Percentiles rank a stretch among this genome's conserved stretches.
Evolutionary conservation across 2,888 invertebrate species (phyloP).

Genomic region (Mayetiola destructor): DNA sequence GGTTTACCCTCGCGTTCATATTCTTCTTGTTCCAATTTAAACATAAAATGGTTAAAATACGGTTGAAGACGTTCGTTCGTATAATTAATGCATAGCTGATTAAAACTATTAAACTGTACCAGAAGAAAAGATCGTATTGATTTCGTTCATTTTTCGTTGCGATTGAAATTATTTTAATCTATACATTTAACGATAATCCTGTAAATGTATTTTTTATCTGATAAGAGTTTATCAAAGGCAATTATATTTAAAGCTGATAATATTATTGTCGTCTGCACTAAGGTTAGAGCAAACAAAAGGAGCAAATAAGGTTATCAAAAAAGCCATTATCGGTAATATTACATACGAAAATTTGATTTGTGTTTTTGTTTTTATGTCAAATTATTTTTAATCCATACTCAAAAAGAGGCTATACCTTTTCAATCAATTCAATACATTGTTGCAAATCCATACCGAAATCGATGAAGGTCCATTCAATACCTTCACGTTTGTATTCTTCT

Average conservation of each 20-base stretch:
- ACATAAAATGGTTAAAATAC: slow-evolving; percentile 95
- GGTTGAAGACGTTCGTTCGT: slow-evolving; percentile 91
- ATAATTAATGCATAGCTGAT: slow-evolving; percentile 93
- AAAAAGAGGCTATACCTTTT: slow-evolving; percentile 41
- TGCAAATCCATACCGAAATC: slow-evolving; percentile 87
- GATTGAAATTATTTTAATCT: no score
- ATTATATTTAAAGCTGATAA: no score
- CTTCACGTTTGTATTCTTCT: slow-evolving; percentile 82
- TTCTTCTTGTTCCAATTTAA: slow-evolving; percentile 89
- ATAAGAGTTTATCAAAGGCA: no score
- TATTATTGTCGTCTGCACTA: no score
- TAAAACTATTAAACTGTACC: slow-evolving; percentile 40
- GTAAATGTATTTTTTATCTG: no score
- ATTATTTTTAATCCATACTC: background rate
- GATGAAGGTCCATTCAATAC: slow-evolving; percentile 85
- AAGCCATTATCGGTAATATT: no score
- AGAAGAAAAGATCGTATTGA: slow-evolving; percentile 21
- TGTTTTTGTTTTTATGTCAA: no score
- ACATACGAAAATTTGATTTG: no score
- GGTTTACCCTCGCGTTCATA: slow-evolving; percentile 82
- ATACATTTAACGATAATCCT: no score
- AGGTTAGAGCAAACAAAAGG: no score
- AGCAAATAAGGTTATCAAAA: no score
- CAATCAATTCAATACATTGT: slow-evolving; percentile 61
- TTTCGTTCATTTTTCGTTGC: no score